phyloP scores from a whole-genome alignment of 2,888 invertebrate genomes.

The Netelia melanura region DNA sequence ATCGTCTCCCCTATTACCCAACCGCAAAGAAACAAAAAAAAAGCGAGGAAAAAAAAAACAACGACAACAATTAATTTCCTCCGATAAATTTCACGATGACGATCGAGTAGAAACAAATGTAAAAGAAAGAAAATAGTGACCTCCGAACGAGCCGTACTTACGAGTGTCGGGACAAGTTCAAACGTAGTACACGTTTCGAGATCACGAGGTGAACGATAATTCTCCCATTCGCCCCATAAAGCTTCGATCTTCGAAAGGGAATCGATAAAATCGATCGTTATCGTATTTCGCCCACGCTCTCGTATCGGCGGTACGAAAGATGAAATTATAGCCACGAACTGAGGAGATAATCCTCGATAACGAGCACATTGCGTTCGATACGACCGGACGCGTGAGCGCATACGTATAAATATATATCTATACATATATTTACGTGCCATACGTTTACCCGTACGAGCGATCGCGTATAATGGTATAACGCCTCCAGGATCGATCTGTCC shows the following conservation, averaged over 20 bases:
- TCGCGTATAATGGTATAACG: constrained; percentile 41
- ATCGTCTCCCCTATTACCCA: background rate
- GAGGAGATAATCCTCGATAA: constrained; percentile 59
- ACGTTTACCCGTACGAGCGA: constrained; percentile 31
- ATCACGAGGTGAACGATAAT: constrained; percentile 23
- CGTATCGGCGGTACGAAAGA: constrained; percentile 44
- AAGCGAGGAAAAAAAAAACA: too few relatives aligned
- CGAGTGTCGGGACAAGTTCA: constrained; percentile 25
- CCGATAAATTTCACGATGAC: background rate
- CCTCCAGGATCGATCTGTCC: constrained; percentile 37
- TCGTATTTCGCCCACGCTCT: constrained; percentile 57
- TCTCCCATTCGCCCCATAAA: constrained; percentile 51
- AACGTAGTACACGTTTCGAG: constrained; percentile 16
- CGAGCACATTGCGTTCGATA: constrained; percentile 56
- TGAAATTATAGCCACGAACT: constrained; percentile 62
- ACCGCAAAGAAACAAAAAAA: too few relatives aligned
- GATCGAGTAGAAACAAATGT: too few relatives aligned
- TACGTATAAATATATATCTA: background rate
- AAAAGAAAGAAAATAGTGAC: background rate
- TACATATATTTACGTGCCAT: background rate
- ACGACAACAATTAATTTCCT: too few relatives aligned
- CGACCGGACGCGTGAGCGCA: constrained; percentile 7
- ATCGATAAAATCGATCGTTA: constrained; percentile 65
- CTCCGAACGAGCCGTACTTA: background rate
- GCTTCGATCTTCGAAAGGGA: constrained; percentile 45